Evolutionary conservation across 2,888 invertebrate genomes (phyloP), one percentile per base, ranked within the genome.

Genomic region (Tenthredo mesomela): DNA sequence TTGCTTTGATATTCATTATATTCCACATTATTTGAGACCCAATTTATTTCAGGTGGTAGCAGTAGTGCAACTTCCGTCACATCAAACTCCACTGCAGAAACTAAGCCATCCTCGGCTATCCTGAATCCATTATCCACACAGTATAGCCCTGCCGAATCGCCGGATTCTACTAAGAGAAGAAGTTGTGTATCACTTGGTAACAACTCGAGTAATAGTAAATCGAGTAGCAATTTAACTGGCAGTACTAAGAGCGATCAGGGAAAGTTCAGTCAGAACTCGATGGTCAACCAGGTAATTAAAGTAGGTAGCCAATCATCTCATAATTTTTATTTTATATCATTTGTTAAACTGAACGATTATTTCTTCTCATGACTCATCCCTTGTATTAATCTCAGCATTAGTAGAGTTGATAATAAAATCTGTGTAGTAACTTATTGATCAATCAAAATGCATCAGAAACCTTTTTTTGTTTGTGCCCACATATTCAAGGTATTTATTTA

Each of bases 191-290:
- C 95, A 0, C 89, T 95, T 82, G 95, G 95, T 15, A 96, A 96
- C 92, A 96, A 96, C 89, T 96, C 96, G 12, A 96, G 96, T 88
- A 97, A 97, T 21, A 97, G 97, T 12, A 97, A 97, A 90, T 97
- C 97, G 0, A 96, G 96, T 82, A 96, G 96, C 85, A 97, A 97
- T 92, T 92, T 97, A 89, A 97, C 97, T 0, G 96, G 95, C 2
- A 96, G 96, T 58, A 96, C 96, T 0, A 96, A 95, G 47, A 94
- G 95, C 70, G 94, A 94, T 85, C 94, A 94, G 84, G 93, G 94
- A 85, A 93, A 94, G 89, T 92, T 93, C 86, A 92, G 92, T 86
- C 93, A 92, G 87, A 93, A 93, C 82, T 91, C 91, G 18, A 90
- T 92, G 89, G 90, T 92, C 87, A 93, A 92, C 88, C 92, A 93